Conservation (phyloP, 1,140 invertebrate genomes). For the Oppia nitens region DNA sequence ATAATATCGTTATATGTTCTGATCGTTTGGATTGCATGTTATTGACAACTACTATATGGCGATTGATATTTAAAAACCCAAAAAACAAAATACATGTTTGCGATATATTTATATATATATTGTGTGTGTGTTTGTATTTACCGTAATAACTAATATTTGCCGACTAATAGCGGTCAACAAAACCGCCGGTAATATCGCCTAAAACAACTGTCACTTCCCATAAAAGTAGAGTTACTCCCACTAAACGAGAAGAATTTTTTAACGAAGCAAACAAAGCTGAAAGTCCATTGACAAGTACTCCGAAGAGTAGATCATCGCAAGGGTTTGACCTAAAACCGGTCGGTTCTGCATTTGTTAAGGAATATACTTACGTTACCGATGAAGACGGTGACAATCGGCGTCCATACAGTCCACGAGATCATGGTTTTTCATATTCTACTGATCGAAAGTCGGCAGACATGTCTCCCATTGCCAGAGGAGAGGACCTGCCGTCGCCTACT, state of each 20-base stretch:
- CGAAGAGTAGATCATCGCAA: neutral
- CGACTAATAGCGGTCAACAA: neutral
- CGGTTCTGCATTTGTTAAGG: conserved; percentile 9
- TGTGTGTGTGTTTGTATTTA: too few species aligned
- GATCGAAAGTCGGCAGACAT: conserved; percentile 7
- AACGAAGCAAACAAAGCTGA: neutral
- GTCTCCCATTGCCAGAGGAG: neutral
- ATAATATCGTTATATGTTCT: too few species aligned
- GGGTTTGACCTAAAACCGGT: neutral
- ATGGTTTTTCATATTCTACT: conserved; percentile 21
- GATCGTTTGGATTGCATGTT: too few species aligned
- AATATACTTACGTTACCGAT: conserved; percentile 6
- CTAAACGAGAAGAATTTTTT: neutral
- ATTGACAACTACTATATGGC: neutral
- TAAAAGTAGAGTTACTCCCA: neutral
- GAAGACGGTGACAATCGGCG: neutral
- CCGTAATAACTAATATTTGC: neutral
- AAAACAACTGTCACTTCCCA: neutral
- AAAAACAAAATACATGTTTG: neutral
- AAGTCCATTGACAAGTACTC: neutral
- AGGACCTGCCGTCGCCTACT: neutral
- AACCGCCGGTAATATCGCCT: neutral
- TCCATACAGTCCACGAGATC: conserved; percentile 16
- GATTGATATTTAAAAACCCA: too few species aligned
- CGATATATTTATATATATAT: neutral